phyloP scores from a whole-genome alignment of 2,113 vertebrate genomes.

The Typhlomys cinereus region DNA sequence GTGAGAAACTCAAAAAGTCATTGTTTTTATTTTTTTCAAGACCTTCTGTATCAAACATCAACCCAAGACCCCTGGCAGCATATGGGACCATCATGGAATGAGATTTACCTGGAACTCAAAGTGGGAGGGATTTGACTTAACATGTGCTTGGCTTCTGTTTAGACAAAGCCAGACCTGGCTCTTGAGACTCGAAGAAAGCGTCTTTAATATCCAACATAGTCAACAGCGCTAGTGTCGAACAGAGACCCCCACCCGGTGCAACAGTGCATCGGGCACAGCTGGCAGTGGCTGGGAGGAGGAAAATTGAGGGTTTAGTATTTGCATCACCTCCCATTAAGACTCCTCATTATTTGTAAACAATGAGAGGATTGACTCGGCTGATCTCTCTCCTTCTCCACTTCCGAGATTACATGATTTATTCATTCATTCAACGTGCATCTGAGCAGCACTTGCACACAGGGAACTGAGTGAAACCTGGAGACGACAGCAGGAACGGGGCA shows the following conservation, averaged over 20 bases:
- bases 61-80: too few species aligned
- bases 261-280: background rate
- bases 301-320: slow-evolving; percentile 52
- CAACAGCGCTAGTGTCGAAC: background rate
- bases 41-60: too few species aligned
- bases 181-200: background rate
- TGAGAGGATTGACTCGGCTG: slow-evolving; percentile 45
- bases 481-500: background rate
- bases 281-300: background rate
- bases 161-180: background rate
- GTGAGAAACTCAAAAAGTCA: too few species aligned
- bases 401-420: slow-evolving; percentile 61
- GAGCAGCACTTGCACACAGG: background rate
- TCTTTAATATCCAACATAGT: background rate
- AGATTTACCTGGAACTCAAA: too few species aligned
- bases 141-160: background rate
- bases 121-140: background rate
- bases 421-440: background rate
- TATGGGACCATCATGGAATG: too few species aligned
- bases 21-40: too few species aligned
- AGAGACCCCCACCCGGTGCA: background rate
- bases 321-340: slow-evolving; percentile 21
- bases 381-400: slow-evolving; percentile 50
- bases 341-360: slow-evolving; percentile 72
- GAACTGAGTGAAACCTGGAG: background rate